Evolutionary conservation across 1,140 invertebrate species (phyloP).

Genomic region (Brachystomella parvula): DNA sequence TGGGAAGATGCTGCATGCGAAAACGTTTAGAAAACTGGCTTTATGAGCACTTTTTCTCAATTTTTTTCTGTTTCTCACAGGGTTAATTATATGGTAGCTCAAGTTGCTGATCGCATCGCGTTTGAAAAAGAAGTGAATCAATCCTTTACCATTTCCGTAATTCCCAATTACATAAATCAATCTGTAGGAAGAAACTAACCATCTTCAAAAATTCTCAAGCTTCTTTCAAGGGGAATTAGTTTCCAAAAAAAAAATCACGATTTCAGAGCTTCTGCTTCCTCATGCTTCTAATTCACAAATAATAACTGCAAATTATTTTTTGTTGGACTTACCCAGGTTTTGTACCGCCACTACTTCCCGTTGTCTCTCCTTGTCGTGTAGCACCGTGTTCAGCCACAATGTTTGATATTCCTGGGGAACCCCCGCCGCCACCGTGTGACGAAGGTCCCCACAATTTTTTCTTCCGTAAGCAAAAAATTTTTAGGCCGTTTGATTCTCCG

Average conservation of each 20-base stretch:
- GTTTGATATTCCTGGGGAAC: background rate
- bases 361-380: background rate
- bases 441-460: constrained; percentile 33
- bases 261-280: background rate
- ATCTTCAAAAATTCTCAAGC: background rate
- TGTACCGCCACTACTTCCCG: background rate
- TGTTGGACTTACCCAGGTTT: background rate
- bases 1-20: too few species aligned
- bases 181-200: background rate
- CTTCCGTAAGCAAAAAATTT: constrained; percentile 31
- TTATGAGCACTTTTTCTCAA: background rate
- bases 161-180: background rate
- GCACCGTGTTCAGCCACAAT: background rate
- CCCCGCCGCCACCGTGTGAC: constrained; percentile 14
- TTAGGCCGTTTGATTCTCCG: constrained; percentile 15
- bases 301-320: background rate
- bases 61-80: background rate
- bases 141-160: background rate
- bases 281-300: background rate
- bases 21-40: too few species aligned
- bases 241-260: background rate
- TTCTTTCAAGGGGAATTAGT: background rate
- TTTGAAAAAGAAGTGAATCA: too few species aligned
- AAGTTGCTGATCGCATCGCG: too few species aligned
- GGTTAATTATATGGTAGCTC: background rate